Conservation (phyloP, 2,888 invertebrate genomes). For the Drosophila multiciliata region DNA sequence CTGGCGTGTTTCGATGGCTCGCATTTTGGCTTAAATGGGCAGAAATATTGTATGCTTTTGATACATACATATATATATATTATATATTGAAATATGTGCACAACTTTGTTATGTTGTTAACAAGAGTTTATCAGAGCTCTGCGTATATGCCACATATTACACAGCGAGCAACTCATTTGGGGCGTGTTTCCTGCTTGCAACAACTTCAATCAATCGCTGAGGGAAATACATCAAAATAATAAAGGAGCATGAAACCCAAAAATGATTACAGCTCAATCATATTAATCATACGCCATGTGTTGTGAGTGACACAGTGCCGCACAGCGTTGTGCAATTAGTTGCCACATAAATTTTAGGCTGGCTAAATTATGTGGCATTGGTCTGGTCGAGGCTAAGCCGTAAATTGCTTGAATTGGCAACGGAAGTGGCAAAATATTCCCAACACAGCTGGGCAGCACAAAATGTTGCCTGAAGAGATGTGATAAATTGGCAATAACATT, state of each 20-base stretch:
- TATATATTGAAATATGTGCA: background rate
- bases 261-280: slow-evolving; percentile 59
- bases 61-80: background rate
- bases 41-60: background rate
- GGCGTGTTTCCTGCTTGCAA: slow-evolving; percentile 59
- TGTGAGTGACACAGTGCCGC: slow-evolving; percentile 31
- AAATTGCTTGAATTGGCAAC: slow-evolving; percentile 68
- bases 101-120: background rate
- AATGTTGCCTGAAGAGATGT: slow-evolving; percentile 48
- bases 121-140: background rate
- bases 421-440: slow-evolving; percentile 60
- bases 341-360: slow-evolving; percentile 55
- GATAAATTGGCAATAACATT: slow-evolving; percentile 75
- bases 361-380: slow-evolving; percentile 65
- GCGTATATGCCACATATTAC: background rate
- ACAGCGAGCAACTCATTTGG: slow-evolving; percentile 6
- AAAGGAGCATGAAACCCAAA: slow-evolving; percentile 1
- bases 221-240: slow-evolving; percentile 36
- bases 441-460: slow-evolving; percentile 31
- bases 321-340: slow-evolving; percentile 61
- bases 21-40: background rate
- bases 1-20: slow-evolving; percentile 4
- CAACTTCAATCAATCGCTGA: slow-evolving; percentile 66
- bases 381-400: slow-evolving; percentile 36
- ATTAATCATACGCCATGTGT: slow-evolving; percentile 79